phyloP scores from a whole-genome alignment of 2,888 invertebrate species.

The Steinernema scapterisci region DNA sequence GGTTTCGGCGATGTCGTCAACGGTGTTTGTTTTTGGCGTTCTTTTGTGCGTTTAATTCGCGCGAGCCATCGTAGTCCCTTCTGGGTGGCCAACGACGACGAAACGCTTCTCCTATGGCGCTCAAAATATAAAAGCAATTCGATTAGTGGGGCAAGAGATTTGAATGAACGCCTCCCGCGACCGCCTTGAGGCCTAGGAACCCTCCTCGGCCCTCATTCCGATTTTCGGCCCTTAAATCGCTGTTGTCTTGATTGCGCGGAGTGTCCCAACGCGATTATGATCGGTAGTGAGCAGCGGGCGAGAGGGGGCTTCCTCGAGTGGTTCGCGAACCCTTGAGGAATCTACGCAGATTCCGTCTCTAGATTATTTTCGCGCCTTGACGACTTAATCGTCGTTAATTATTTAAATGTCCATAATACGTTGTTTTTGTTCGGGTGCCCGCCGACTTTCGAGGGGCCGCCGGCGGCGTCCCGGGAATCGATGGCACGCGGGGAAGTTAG shows the following conservation, averaged over 20 bases:
- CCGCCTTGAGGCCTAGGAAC: slow-evolving; percentile 12
- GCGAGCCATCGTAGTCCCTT: slow-evolving; percentile 10
- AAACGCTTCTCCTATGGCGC: slow-evolving; percentile 8
- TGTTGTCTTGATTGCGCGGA: slow-evolving; percentile 17
- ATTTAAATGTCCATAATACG: not conserved
- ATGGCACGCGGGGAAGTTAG: not conserved
- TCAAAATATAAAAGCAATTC: slow-evolving; percentile 31
- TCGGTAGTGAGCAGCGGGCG: not conserved
- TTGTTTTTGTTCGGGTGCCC: slow-evolving; percentile 1
- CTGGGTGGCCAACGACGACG: not conserved
- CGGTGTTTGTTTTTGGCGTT: slow-evolving; percentile 22
- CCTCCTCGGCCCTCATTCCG: slow-evolving; percentile 3
- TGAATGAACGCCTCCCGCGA: slow-evolving; percentile 14
- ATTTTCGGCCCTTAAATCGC: not conserved
- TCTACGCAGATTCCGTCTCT: not conserved
- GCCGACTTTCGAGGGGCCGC: not conserved
- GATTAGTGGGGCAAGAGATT: slow-evolving; percentile 26
- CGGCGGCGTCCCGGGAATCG: not conserved
- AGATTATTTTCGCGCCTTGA: not conserved
- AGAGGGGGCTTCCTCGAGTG: not conserved
- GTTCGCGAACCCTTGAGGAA: too few relatives aligned
- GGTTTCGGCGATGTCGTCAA: slow-evolving; percentile 1
- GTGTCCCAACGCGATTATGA: not conserved
- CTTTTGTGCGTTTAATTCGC: slow-evolving; percentile 18
- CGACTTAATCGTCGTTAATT: not conserved